Base-by-base conservation (phyloP, 2,113 vertebrate species). In the Lanius ludovicianus region DNA sequence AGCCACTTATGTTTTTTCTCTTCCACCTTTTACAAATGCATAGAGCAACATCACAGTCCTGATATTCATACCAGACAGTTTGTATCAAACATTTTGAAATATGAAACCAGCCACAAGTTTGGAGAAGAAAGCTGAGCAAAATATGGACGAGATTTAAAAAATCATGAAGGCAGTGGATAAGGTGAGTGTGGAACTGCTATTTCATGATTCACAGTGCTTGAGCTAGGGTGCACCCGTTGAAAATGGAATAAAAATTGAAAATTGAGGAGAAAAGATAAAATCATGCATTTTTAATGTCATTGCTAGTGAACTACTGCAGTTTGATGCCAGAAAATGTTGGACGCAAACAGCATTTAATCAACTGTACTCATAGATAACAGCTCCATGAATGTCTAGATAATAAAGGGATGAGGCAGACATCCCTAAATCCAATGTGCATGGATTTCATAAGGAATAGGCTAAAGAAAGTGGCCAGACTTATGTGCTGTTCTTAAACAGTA, bases 1-100 rank as follows among this genome's bases (percentile, higher is more conserved):
- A 84, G 28, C 4, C n/a, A 55, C 17, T 25, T 35, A 1, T 0
- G n/a, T 53, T 73, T 70, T 53, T 46, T 7, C 30, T 90, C 30
- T 49, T 80, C 35, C 25, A 65, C 18, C 24, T 84, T 84, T 60
- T n/a, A 87, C 31, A 95, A 77, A 78, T 35, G 60, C 1, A 2
- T 3, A 53, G 16, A 81, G 35, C 15, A 82, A 53, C 12, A 44
- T 44, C 70, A 65, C 23, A 41, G 52, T n/a, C 15, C 28, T 37
- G 12, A 21, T 17, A 22, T 9, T 14, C 4, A 0, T 9, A 31
- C 1, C 0, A 60, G 31, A 64, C 31, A 24, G 28, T 15, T 27
- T 84, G 9, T 46, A 81, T 47, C 22, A 83, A 81, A 77, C 25
- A 19, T 17, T 50, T 52, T 27, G 12, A 83, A 57, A 88, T 88